Percentiles rank a stretch among this genome's conserved stretches.
phyloP scores from a whole-genome alignment of 35 echinoderm and acorn worm genomes.

The Nesometra sesokonis region DNA sequence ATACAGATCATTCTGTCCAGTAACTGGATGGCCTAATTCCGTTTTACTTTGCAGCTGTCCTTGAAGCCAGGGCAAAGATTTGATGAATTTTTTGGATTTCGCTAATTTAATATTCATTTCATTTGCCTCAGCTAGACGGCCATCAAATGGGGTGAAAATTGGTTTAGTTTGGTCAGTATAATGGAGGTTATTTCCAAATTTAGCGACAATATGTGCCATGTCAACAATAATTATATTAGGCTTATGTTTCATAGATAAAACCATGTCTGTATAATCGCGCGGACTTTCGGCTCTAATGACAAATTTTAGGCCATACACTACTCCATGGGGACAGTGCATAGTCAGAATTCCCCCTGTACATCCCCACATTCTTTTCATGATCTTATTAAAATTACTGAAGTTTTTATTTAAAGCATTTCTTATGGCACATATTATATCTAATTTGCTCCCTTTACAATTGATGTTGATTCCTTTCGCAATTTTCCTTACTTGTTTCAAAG shows the following conservation, averaged over 20 bases:
- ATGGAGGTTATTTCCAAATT: conserved; percentile 11
- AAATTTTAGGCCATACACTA: conserved; percentile 32
- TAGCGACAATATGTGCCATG: conserved; percentile 39
- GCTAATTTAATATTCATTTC: neutral
- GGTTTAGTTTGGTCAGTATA: neutral
- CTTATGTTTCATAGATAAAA: neutral
- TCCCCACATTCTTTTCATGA: conserved; percentile 12
- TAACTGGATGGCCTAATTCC: neutral
- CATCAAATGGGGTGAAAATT: conserved; percentile 17
- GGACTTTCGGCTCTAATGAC: conserved; percentile 28
- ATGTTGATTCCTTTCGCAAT: conserved; percentile 4
- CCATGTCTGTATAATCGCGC: conserved; percentile 24
- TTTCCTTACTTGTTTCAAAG: neutral
- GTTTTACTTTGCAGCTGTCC: neutral
- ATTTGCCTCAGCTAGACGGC: neutral
- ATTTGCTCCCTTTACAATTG: conserved; percentile 8
- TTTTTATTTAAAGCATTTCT: neutral
- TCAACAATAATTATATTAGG: conserved; percentile 27
- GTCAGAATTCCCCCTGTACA: conserved; percentile 6
- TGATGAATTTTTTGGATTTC: neutral
- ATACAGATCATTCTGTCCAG: neutral
- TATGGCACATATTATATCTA: conserved; percentile 3
- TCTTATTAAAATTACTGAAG: conserved; percentile 12
- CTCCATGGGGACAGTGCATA: conserved; percentile 16
- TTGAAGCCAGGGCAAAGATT: neutral